Evolutionary conservation across 2,797 vertebrate genomes (phyloP).

Genomic region (Apogon talboti): DNA sequence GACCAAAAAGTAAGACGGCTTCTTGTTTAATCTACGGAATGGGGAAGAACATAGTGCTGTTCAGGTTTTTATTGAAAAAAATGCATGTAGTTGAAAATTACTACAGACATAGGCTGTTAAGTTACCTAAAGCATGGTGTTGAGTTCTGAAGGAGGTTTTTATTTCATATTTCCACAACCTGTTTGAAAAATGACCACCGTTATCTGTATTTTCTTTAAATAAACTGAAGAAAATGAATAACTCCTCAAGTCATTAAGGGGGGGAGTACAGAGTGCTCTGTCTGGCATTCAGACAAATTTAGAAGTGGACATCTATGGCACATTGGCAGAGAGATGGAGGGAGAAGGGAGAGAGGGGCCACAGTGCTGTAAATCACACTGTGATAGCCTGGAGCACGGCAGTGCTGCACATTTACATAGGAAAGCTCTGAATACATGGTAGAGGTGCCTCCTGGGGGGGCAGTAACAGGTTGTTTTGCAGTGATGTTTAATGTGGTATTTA

Average conservation of each 20-base stretch:
- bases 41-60: constrained; percentile 70
- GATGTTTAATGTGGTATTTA: not conserved
- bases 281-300: constrained; percentile 80
- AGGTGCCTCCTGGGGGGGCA: constrained; percentile 7
- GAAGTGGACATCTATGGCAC: constrained; percentile 74
- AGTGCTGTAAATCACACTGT: constrained; percentile 75
- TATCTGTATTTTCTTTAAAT: not conserved
- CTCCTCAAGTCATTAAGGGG: constrained; percentile 46
- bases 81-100: not conserved
- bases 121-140: not conserved
- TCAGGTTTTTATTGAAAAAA: not conserved
- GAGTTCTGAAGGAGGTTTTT: not conserved
- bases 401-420: constrained; percentile 51
- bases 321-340: constrained; percentile 56
- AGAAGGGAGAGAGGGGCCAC: constrained; percentile 25
- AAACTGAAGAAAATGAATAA: constrained; percentile 8
- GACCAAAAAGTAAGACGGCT: constrained; percentile 61
- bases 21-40: constrained; percentile 77
- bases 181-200: not conserved
- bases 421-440: constrained; percentile 41
- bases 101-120: not conserved
- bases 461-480: not conserved
- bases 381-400: constrained; percentile 46
- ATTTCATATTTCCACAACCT: not conserved
- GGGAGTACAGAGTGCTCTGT: constrained; percentile 49